Conservation (phyloP, 2,113 vertebrate species). For the Dendropsophus ebraccatus region DNA sequence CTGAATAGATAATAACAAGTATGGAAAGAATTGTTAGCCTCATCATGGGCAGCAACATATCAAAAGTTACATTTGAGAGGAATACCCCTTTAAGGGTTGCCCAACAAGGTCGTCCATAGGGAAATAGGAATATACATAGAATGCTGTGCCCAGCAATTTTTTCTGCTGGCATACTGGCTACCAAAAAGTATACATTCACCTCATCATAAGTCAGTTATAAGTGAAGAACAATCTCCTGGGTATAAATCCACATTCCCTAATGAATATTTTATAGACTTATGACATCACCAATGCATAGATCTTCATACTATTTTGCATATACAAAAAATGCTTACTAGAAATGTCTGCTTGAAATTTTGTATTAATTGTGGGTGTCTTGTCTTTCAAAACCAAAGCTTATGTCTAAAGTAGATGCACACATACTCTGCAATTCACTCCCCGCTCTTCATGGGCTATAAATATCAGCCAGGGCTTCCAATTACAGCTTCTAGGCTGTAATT, state of each 20-base stretch:
- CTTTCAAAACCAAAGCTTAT: not conserved
- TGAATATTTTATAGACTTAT: not conserved
- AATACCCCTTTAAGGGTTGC: not conserved
- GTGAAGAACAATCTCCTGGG: not conserved
- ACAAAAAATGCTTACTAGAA: not conserved
- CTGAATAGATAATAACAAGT: too few species aligned
- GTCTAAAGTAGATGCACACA: constrained; percentile 17
- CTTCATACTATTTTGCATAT: not conserved
- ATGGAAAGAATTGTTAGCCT: too few species aligned
- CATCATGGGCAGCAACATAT: too few species aligned
- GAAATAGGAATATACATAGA: not conserved
- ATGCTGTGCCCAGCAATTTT: not conserved
- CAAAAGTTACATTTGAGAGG: too few species aligned
- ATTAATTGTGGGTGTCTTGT: not conserved
- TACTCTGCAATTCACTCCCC: constrained; percentile 32
- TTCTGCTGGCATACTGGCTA: not conserved
- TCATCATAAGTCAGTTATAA: not conserved
- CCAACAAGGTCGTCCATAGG: not conserved
- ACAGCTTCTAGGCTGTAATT: constrained; percentile 46
- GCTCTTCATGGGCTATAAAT: constrained; percentile 53
- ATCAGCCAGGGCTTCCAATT: constrained; percentile 52
- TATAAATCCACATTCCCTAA: not conserved
- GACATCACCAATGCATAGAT: not conserved
- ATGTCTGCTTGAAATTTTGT: not conserved
- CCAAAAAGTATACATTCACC: not conserved